A percentile compares a stretch with the other conserved stretches of the same genome.
Conservation (phyloP, 2,113 vertebrate genomes). For the Coryphaenoides rupestris region DNA sequence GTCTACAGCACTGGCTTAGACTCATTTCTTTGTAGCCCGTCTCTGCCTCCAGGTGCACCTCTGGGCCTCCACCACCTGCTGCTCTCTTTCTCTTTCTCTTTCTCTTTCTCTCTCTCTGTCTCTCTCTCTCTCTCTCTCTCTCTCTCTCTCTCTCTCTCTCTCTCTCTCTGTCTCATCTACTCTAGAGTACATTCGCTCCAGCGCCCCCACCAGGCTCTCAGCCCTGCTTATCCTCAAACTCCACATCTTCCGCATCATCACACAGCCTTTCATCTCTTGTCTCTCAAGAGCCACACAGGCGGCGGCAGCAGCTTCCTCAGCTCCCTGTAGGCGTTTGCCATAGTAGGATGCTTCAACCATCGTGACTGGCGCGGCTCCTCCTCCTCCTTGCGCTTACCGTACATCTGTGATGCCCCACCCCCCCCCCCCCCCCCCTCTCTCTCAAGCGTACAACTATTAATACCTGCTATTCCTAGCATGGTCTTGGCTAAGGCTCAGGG, state of each 20-base stretch:
- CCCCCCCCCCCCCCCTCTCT: too few relatives aligned
- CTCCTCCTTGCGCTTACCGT: neutral
- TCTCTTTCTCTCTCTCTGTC: neutral
- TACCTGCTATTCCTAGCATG: too few relatives aligned
- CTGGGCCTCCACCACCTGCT: neutral
- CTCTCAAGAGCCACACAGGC: constrained; percentile 45
- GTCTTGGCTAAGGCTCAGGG: too few relatives aligned
- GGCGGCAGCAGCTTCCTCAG: constrained; percentile 30
- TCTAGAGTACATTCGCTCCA: constrained; percentile 28
- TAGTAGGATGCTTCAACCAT: constrained; percentile 32
- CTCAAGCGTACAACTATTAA: too few relatives aligned
- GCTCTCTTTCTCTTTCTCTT: constrained; percentile 15
- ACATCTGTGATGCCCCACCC: too few relatives aligned
- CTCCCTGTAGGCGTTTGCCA: constrained; percentile 34
- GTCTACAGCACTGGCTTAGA: neutral
- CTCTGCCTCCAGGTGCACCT: neutral
- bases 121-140: too few relatives aligned
- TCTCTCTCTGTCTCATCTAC: constrained; percentile 6
- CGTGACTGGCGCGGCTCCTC: constrained; percentile 24
- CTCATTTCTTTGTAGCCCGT: neutral
- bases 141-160: too few relatives aligned
- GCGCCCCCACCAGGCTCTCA: constrained; percentile 41
- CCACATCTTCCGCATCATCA: constrained; percentile 35
- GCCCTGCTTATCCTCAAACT: constrained; percentile 28
- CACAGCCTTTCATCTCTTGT: constrained; percentile 51